Percentiles rank a stretch among this genome's conserved stretches.
phyloP scores from a whole-genome alignment of 30 jellyfish, hydroid and myxozoan species.

The Aurelia aurita complex sp. Pacific region DNA sequence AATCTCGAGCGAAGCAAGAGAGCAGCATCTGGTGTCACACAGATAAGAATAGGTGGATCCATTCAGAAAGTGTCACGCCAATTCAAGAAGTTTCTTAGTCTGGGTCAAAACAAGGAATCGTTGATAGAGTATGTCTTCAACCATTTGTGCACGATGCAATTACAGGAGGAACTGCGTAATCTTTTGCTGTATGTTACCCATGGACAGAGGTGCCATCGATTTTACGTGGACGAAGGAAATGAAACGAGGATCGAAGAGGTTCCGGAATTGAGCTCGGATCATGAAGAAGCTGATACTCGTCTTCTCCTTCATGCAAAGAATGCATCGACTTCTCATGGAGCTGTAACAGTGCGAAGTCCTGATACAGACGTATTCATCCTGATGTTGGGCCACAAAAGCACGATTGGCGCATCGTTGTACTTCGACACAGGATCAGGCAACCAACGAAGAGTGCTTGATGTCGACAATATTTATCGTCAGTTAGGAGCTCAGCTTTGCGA shows the following conservation, averaged over 20 bases:
- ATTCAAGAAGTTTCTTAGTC: slow-evolving; percentile 29
- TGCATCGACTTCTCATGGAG: not conserved
- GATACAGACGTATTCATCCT: slow-evolving; percentile 49
- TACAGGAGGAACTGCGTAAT: not conserved
- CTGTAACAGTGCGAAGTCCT: slow-evolving; percentile 27
- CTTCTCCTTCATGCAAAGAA: slow-evolving; percentile 34
- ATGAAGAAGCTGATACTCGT: slow-evolving; percentile 60
- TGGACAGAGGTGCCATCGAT: slow-evolving; percentile 12
- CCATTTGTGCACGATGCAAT: not conserved
- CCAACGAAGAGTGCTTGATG: slow-evolving; percentile 11
- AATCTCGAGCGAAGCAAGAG: slow-evolving; percentile 44
- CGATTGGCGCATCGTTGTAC: slow-evolving; percentile 12
- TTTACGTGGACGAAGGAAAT: not conserved
- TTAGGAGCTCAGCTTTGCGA: slow-evolving; percentile 30
- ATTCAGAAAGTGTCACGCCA: slow-evolving; percentile 44
- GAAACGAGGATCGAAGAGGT: slow-evolving; percentile 25
- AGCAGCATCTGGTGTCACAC: slow-evolving; percentile 37
- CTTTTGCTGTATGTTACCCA: slow-evolving; percentile 9
- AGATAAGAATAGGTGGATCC: slow-evolving; percentile 3
- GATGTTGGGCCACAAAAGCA: slow-evolving; percentile 3
- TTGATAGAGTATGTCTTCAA: slow-evolving; percentile 6
- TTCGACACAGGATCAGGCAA: slow-evolving; percentile 55
- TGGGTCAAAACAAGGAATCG: slow-evolving; percentile 47
- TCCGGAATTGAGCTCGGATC: slow-evolving; percentile 19
- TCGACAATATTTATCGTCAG: not conserved